These are phyloP conservation scores for Cranoglanis bouderius DNA, from an alignment of 2,113 vertebrate species.

Conservation along the genomic window DNA sequence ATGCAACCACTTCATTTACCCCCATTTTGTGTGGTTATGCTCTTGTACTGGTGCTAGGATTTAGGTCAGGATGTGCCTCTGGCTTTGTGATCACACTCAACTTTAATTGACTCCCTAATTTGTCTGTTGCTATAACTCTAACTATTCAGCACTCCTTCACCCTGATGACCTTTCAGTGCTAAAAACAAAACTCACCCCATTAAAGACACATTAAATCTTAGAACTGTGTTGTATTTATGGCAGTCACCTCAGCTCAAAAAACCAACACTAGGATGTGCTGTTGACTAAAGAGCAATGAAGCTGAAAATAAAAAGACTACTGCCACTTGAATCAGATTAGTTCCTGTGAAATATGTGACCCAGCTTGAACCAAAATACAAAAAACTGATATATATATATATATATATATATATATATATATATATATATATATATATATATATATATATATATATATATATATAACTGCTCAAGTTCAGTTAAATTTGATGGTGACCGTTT, in stretches of 20 bases:
- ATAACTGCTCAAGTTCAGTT: too few relatives aligned
- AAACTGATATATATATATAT: neutral
- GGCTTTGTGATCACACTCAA: neutral
- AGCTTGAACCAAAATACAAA: neutral
- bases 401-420: too few relatives aligned
- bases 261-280: neutral
- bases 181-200: neutral
- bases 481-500: too few relatives aligned
- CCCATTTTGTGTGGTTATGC: neutral
- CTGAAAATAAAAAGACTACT: neutral
- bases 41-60: neutral
- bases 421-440: too few relatives aligned
- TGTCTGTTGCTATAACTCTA: neutral
- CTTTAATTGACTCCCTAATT: neutral
- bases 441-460: too few relatives aligned
- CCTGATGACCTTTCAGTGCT: neutral
- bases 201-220: neutral
- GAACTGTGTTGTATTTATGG: neutral
- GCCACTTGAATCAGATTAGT: neutral
- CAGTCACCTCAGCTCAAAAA: neutral
- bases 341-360: neutral
- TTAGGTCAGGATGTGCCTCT: conserved; percentile 9
- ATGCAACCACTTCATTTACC: neutral
- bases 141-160: conserved; percentile 7
- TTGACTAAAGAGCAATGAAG: neutral